Percentiles rank a stretch among this genome's conserved stretches.
phyloP scores from a whole-genome alignment of 64 coral and sea anemone species.

The Stylophora pistillata region DNA sequence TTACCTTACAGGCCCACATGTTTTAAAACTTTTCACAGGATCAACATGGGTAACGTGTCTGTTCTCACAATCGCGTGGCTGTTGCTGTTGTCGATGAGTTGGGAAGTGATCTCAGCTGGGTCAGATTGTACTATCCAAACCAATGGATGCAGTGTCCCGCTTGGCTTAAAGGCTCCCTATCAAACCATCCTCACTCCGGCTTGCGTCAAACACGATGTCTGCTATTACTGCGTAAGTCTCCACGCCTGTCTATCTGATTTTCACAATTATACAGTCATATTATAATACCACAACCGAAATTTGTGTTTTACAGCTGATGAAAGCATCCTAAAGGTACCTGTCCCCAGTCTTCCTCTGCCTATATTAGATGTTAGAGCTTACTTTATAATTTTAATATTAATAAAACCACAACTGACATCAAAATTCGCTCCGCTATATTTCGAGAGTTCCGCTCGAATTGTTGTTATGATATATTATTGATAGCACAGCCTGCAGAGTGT shows the following conservation, averaged over 20 bases:
- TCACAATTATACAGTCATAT: neutral
- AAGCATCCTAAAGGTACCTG: too few species aligned
- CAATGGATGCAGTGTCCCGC: constrained; percentile 62
- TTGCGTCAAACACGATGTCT: constrained; percentile 65
- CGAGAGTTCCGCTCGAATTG: too few species aligned
- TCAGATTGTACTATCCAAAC: neutral
- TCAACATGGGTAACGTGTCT: neutral
- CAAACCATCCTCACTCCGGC: constrained; percentile 64
- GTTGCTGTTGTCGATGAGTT: neutral
- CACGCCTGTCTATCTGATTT: neutral
- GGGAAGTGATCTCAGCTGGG: neutral
- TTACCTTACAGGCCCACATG: neutral
- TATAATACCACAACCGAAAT: too few species aligned
- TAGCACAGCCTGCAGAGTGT: too few species aligned
- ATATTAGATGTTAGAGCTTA: too few species aligned
- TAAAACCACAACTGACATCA: too few species aligned
- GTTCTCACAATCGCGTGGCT: neutral
- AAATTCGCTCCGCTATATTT: too few species aligned
- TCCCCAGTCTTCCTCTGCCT: too few species aligned
- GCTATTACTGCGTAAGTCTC: constrained; percentile 58
- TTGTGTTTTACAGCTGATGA: too few species aligned
- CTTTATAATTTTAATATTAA: too few species aligned
- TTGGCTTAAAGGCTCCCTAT: constrained; percentile 37
- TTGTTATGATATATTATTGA: too few species aligned
- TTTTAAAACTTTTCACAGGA: neutral